A percentile compares a stretch with the other conserved stretches of the same genome.
phyloP scores from a whole-genome alignment of 2,888 invertebrate species.

The Noctuana brunneofusca region DNA sequence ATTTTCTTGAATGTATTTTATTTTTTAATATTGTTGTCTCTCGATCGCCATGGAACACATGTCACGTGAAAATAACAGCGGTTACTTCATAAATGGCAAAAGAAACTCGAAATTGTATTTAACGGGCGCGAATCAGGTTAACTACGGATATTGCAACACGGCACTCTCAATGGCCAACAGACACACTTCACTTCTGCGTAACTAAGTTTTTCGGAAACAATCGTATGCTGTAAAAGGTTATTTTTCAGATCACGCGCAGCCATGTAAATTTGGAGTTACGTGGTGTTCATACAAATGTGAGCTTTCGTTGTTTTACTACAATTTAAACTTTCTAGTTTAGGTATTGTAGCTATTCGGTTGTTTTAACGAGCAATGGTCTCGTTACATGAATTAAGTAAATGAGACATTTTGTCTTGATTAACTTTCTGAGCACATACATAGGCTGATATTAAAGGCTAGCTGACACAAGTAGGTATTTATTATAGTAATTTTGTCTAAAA shows the following conservation, averaged over 20 bases:
- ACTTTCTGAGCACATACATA: neutral
- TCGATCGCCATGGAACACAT: neutral
- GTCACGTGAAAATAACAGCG: slow-evolving; percentile 3
- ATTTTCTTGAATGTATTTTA: neutral
- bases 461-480: no score
- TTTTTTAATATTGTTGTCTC: neutral
- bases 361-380: slow-evolving; percentile 1
- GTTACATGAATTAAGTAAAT: slow-evolving; percentile 4
- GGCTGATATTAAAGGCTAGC: no score
- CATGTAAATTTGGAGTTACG: slow-evolving; percentile 65
- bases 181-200: slow-evolving; percentile 31
- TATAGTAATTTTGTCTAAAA: no score
- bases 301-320: slow-evolving; percentile 44
- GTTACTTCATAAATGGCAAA: slow-evolving; percentile 37
- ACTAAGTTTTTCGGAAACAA: slow-evolving; percentile 43
- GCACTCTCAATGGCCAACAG: slow-evolving; percentile 35
- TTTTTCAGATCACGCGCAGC: slow-evolving; percentile 59
- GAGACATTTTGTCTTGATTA: neutral
- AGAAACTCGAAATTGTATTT: slow-evolving; percentile 39
- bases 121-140: slow-evolving; percentile 41
- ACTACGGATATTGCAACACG: slow-evolving; percentile 39
- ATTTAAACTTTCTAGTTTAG: slow-evolving; percentile 34
- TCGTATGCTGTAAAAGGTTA: slow-evolving; percentile 39
- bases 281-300: slow-evolving; percentile 54
- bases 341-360: slow-evolving; percentile 5